Base-by-base conservation (phyloP, 2,797 vertebrate genomes). In the Balearica regulorum region DNA sequence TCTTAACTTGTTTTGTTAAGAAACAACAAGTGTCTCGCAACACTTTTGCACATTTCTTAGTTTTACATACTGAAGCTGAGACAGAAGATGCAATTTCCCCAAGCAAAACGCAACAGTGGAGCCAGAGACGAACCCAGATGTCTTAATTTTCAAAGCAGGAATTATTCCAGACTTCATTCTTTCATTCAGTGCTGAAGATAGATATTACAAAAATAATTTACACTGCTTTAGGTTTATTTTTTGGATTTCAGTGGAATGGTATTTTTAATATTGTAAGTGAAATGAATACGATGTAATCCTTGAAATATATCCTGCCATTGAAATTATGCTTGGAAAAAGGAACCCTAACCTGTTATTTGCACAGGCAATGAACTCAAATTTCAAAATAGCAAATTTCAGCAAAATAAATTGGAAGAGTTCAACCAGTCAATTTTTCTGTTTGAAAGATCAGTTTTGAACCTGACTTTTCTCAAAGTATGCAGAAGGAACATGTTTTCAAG, bases 311-410 rank as follows among this genome's bases (percentile, higher is more conserved):
- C 55, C 33, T 89, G 49, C 16, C 28, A 62, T 26, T 86, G 58
- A 86, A 96, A 91, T 81, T 81, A 65, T 66, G 69, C 37, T 85
- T 93, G 84, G 92, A 92, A 90, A 73, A 89, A 86, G 49, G 69
- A 89, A 66, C 39, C 15, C 16, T 77, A 85, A 54, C 21, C 78
- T 82, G 55, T 62, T 93, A 83, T 86, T 95, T 88, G 65, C 61
- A 83, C 39, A 73, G 46, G 65, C 75, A 91, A 86, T 3, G 15
- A 85, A 91, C 21, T 75, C 66, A 83, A 62, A 78, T 79, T 92
- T 91, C 87, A 96, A 85, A 95, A 87, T 17, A 78, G 29, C 69
- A 83, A 93, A 70, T 84, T 95, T 89, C 81, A 96, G 78, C 72
- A 91, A 81, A 93, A 87, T 48, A 87, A 83, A 83, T 17, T 41